These are phyloP conservation scores for Odontamblyopus lacepedii DNA, from an alignment of 2,797 vertebrate genomes.

Conservation along the genomic window DNA sequence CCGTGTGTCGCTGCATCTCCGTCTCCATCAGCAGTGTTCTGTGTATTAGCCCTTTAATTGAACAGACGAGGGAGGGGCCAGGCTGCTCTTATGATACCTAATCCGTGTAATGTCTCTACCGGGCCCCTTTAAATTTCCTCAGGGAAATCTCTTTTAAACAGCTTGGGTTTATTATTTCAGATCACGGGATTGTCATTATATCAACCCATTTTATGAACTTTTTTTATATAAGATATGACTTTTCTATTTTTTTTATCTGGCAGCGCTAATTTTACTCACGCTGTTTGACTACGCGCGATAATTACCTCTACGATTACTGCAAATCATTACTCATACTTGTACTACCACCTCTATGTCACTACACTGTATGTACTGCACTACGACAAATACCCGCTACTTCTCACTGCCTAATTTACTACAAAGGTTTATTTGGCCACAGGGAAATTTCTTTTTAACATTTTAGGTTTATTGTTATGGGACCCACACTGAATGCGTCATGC, in stretches of 20 bases:
- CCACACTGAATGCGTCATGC: no score
- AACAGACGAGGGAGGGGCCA: conserved; percentile 32
- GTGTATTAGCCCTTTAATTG: conserved; percentile 71
- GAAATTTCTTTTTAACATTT: background rate
- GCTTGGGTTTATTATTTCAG: conserved; percentile 69
- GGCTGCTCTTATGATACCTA: conserved; percentile 64
- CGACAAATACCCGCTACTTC: background rate
- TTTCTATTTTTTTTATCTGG: background rate
- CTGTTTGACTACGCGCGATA: background rate
- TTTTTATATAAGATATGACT: background rate
- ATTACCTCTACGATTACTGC: background rate
- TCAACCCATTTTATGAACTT: conserved; percentile 32
- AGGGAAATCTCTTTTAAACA: conserved; percentile 75
- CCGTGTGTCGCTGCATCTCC: conserved; percentile 64
- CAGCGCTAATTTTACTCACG: background rate
- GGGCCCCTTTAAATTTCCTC: conserved; percentile 69
- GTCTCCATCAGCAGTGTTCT: conserved; percentile 47
- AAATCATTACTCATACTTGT: no score
- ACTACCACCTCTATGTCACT: no score
- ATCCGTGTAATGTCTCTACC: conserved; percentile 70
- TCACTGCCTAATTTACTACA: background rate
- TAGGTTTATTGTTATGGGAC: background rate
- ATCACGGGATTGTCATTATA: conserved; percentile 67
- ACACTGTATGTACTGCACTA: background rate
- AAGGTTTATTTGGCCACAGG: background rate